These are phyloP conservation scores for Pedionomus torquatus DNA, from an alignment of 2,113 vertebrate genomes.

Conservation along the genomic window DNA sequence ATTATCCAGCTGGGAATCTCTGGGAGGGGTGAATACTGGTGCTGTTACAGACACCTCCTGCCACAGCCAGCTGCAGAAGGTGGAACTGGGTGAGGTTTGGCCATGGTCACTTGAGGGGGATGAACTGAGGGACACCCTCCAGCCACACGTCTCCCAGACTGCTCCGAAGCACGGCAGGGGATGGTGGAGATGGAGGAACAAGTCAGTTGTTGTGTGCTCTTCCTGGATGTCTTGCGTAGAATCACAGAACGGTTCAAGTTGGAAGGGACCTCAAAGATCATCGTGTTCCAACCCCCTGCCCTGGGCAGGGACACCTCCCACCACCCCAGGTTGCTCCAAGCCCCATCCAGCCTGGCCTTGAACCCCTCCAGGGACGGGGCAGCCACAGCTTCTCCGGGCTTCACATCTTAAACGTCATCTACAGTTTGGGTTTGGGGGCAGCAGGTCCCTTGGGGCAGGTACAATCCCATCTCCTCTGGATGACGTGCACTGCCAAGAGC, in stretches of 20 bases:
- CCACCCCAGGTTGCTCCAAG: too few relatives aligned
- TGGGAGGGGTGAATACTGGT: accelerated
- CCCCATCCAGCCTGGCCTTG: too few relatives aligned
- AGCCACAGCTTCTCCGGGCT: too few relatives aligned
- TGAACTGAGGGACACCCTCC: background rate
- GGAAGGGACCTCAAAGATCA: too few relatives aligned
- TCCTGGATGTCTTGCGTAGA: background rate
- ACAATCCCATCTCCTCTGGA: background rate
- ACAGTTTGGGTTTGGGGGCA: background rate
- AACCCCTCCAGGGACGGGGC: too few relatives aligned
- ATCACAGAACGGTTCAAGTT: too few relatives aligned
- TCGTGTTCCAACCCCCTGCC: too few relatives aligned
- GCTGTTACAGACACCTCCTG: background rate
- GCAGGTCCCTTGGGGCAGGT: background rate
- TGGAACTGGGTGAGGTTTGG: too few relatives aligned
- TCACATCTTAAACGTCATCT: background rate
- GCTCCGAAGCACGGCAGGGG: background rate
- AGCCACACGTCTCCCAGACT: accelerated
- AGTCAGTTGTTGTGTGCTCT: accelerated
- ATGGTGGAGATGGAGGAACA: accelerated
- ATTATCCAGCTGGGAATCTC: background rate
- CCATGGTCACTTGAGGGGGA: background rate
- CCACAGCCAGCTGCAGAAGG: accelerated
- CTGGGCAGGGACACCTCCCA: too few relatives aligned
- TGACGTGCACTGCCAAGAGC: background rate